Evolutionary conservation across 2,797 vertebrate species (phyloP), one percentile per base, ranked within the genome.

Genomic region (Microchirus variegatus): DNA sequence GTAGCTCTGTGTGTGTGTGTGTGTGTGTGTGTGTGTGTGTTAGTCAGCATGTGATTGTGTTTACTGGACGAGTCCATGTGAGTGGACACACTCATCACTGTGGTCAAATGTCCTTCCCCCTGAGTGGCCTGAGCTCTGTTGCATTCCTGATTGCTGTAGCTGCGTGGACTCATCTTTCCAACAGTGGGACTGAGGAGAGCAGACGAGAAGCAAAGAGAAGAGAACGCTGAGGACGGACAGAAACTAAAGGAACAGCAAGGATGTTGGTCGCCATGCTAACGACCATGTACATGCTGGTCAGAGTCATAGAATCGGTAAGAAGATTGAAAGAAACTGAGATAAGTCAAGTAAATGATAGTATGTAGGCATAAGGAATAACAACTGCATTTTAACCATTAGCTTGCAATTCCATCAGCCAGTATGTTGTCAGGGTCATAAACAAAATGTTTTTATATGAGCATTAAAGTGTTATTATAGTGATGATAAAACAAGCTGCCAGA

Each of bases 181-280:
- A 43, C 65, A 46, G 58, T 45, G 9, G 69, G 47, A 72, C 64
- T 16, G 60, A 62, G 60, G 75, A 71, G 44, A 70, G 18, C 36
- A 15, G 43, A 3, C 0, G 18, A 53, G 53, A 79, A 38, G 19
- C 1, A 1, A 70, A 26, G 41, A 67, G 48, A 70, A 26, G 41
- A 67, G 48, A 52, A 65, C 44, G 38, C 69, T 55, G 35, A 68
- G 80, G 77, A 80, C 31, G 42, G 64, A 31, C 9, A 58, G 38
- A 67, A 48, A 5, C 18, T 2, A 10, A 55, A 70, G 69, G 62
- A 86, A 58, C 8, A 71, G 64, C 51, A 47, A 87, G 76, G 81
- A 96, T 96, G 95, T 87, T 96, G 90, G 90, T 91, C 14, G 93
- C 94, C 38, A 93, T 96, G 91, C 87, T 96, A 80, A 95, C 94